Percentiles rank a stretch among this genome's conserved stretches.
Conservation (phyloP, 2,113 vertebrate species). For the Carassius auratus region DNA sequence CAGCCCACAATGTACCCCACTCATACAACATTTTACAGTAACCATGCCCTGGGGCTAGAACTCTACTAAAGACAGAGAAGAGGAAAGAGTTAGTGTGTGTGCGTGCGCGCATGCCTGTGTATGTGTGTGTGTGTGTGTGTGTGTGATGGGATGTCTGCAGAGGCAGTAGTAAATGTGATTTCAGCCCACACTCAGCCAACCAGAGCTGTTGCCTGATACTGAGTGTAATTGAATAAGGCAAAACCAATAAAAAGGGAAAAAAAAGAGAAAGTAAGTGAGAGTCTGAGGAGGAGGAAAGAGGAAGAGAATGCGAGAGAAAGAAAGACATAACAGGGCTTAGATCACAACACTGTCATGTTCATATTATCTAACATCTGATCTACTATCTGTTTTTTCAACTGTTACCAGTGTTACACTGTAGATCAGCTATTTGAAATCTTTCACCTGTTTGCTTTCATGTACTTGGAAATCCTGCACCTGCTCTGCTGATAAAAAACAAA, state of each 20-base stretch:
- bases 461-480: neutral
- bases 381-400: conserved; percentile 3
- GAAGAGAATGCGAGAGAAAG: conserved; percentile 19
- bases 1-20: conserved; percentile 32
- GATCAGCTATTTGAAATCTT: conserved; percentile 1
- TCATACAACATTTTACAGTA: conserved; percentile 46
- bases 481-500: neutral
- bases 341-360: conserved; percentile 4
- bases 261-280: neutral
- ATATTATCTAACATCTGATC: conserved; percentile 16
- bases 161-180: conserved; percentile 56
- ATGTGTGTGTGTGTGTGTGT: conserved; percentile 15
- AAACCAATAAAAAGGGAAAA: conserved; percentile 40
- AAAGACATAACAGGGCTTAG: neutral
- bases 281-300: conserved; percentile 13
- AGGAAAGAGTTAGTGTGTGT: neutral
- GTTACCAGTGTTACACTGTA: neutral
- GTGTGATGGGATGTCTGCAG: conserved; percentile 50
- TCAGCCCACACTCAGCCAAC: conserved; percentile 54
- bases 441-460: neutral
- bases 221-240: conserved; percentile 49
- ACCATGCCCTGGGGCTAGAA: conserved; percentile 37
- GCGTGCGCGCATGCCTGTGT: neutral
- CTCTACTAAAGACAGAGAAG: conserved; percentile 21
- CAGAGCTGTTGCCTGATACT: conserved; percentile 56